Base-by-base conservation (phyloP, 2,797 vertebrate genomes). In the Darevskia mixta region DNA sequence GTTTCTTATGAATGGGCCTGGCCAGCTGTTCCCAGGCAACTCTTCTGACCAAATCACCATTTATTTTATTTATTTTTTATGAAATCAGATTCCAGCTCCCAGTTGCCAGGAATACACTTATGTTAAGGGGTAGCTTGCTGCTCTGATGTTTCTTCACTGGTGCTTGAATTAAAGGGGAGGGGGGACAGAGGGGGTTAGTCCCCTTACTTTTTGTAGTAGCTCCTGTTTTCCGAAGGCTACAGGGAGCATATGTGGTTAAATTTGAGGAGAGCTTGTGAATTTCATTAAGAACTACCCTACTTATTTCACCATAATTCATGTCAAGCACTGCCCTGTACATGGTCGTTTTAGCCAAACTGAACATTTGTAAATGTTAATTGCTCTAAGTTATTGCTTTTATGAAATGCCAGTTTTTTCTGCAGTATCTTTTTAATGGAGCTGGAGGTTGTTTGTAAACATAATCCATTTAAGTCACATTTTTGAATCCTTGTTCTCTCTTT, bases 401-500 rank as follows among this genome's bases (percentile, higher is more conserved):
- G 32, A 49, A 32, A 72, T 17, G 18, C 43, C 5, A 32, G 15
- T 55, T 72, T 35, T 83, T 15, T 35, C 15, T 49, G 23, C 49
- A 71, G 11, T 49, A 18, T 49, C 9, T 32, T 72, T 83, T 72
- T 88, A 85, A 18, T 38, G 38, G 87, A 88, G n/a, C 81, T 49
- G 1, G 15, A 69, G 10, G 15, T 83, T 45, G 38, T 71, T 71
- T 18, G 41, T 71, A 18, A 71, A 71, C 17, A n/a, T 27, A 78
- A 49, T 78, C 11, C 29, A 58, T 18, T 29, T 32, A 20, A 55
- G 29, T 78, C 41, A 49, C 17, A 32, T 43, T 49, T 32, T 83
- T 69, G 18, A 45, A 32, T 18, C 27, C 66, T 82, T 45, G 17
- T 6, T 45, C 43, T 69, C 27, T 83, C 17, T 69, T 9, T 83